Conservation (phyloP, 2,888 invertebrate species). For the Clunio marinus region DNA sequence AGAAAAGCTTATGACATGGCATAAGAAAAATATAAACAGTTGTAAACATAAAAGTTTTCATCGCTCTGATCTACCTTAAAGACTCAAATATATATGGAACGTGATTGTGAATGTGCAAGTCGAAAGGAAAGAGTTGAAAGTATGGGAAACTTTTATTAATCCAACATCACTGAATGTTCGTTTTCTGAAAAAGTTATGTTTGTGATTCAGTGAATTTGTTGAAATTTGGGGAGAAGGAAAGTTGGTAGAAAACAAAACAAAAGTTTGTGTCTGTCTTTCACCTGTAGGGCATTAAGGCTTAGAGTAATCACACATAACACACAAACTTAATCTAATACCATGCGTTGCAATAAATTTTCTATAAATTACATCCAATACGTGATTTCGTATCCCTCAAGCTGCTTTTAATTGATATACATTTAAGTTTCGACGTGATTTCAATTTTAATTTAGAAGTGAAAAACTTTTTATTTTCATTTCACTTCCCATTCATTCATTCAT, state of each 20-base stretch:
- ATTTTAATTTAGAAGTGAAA: constrained; percentile 32
- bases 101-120: neutral
- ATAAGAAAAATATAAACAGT: constrained; percentile 25
- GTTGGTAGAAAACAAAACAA: no score
- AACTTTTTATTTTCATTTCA: constrained; percentile 19
- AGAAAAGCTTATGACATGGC: constrained; percentile 28
- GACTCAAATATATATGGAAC: no score
- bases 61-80: constrained; percentile 1
- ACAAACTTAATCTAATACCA: constrained; percentile 20
- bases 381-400: constrained; percentile 26
- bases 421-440: constrained; percentile 36
- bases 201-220: no score
- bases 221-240: no score
- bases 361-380: constrained; percentile 35
- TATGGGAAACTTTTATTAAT: constrained; percentile 25
- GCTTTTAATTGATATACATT: constrained; percentile 39
- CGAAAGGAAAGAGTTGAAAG: neutral
- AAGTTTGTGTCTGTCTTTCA: no score
- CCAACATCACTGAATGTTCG: neutral
- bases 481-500: no score
- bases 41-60: constrained; percentile 22
- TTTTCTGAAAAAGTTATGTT: constrained; percentile 16
- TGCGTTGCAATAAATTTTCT: constrained; percentile 37
- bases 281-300: constrained; percentile 12
- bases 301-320: constrained; percentile 28